Evolutionary conservation across 1,140 invertebrate genomes (phyloP).

Genomic region (Laupala kohalensis): DNA sequence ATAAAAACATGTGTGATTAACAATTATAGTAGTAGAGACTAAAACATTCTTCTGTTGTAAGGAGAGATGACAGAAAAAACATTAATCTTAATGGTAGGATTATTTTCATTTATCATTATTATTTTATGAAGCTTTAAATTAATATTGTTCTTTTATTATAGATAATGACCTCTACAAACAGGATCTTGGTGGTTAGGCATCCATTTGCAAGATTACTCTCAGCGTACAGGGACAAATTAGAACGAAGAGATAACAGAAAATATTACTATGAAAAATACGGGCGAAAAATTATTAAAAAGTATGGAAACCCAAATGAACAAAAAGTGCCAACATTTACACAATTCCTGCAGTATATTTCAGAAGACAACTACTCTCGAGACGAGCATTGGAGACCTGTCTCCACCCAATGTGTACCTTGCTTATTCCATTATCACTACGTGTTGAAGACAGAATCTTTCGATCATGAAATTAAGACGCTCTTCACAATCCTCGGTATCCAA

Average conservation of each 20-base stretch:
- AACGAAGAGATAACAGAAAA: conserved; percentile 31
- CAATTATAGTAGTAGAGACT: too few species aligned
- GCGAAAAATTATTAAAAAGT: conserved; percentile 21
- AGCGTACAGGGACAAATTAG: conserved; percentile 50
- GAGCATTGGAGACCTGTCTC: conserved; percentile 35
- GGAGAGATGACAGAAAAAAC: too few species aligned
- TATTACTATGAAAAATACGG: conserved; percentile 30
- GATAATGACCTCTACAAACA: too few species aligned
- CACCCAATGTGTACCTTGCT: conserved; percentile 30
- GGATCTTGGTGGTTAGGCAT: conserved; percentile 39
- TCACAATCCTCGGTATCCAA: background rate
- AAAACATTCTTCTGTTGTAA: too few species aligned
- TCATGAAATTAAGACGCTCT: background rate
- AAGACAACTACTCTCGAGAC: conserved; percentile 33
- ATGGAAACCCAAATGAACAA: background rate
- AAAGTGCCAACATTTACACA: conserved; percentile 20
- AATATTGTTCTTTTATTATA: too few species aligned
- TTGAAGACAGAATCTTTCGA: conserved; percentile 29
- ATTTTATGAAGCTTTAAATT: too few species aligned
- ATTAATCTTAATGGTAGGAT: too few species aligned
- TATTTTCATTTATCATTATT: too few species aligned
- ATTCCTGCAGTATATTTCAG: conserved; percentile 25
- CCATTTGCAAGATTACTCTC: conserved; percentile 49
- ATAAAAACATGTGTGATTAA: too few species aligned
- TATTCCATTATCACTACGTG: conserved; percentile 29